A percentile compares a stretch with the other conserved stretches of the same genome.
Conservation (phyloP, 2,797 vertebrate genomes). For the Xerus rutilus region DNA sequence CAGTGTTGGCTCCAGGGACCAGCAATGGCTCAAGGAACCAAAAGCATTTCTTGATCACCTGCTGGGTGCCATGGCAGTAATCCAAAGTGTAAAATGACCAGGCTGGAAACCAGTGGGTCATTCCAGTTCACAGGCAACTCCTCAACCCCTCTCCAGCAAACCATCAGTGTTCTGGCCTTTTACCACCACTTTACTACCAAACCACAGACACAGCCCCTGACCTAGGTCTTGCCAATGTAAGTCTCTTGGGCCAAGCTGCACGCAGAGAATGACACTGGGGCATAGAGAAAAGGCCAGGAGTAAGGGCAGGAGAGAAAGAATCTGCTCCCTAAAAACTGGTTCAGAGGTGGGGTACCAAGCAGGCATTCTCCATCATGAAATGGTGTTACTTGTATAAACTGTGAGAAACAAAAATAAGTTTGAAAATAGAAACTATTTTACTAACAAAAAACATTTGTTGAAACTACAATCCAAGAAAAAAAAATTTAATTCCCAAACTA, state of each 20-base stretch:
- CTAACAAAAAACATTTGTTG: constrained; percentile 1
- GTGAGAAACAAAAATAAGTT: constrained; percentile 9
- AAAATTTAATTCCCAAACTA: not conserved
- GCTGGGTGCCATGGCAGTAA: not conserved
- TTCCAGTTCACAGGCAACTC: not conserved
- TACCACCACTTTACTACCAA: not conserved
- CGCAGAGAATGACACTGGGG: not conserved
- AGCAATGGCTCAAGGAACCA: not conserved
- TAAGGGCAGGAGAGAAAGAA: not conserved
- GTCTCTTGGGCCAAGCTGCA: not conserved
- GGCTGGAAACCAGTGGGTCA: not conserved
- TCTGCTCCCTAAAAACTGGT: not conserved
- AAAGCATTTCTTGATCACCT: not conserved
- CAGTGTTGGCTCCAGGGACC: not conserved
- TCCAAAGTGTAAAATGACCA: not conserved
- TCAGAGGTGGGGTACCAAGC: not conserved
- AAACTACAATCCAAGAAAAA: constrained; percentile 26
- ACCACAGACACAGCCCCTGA: not conserved
- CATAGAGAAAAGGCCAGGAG: not conserved
- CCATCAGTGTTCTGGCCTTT: not conserved
- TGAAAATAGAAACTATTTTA: constrained; percentile 35
- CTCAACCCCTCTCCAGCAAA: not conserved
- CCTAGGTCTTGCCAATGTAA: not conserved
- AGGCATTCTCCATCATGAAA: not conserved
- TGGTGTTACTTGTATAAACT: not conserved